Evolutionary conservation across 2,797 vertebrate species (phyloP).

Genomic region (Steatocranus sp.): DNA sequence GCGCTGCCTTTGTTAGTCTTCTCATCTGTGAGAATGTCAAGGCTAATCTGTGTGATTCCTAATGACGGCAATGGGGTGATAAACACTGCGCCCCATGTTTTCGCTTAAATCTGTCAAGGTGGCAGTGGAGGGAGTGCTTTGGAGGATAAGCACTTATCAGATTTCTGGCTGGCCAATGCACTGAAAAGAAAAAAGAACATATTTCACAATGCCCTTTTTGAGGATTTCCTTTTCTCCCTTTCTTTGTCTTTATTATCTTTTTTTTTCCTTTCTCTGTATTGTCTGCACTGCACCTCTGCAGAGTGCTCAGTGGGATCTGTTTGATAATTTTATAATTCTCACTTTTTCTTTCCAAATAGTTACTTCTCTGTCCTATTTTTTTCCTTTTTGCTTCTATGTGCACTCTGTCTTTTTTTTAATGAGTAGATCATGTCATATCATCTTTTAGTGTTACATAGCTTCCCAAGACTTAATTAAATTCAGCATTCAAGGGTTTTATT

Average conservation of each 20-base stretch:
- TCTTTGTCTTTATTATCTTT: background rate
- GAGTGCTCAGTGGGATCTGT: background rate
- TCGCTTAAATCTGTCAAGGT: constrained; percentile 34
- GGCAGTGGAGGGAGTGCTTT: constrained; percentile 15
- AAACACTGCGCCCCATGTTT: constrained; percentile 53
- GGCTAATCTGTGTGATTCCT: constrained; percentile 68
- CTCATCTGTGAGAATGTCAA: constrained; percentile 64
- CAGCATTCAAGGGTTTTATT: background rate
- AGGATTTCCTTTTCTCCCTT: constrained; percentile 4
- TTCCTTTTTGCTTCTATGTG: background rate
- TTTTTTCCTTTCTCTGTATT: background rate
- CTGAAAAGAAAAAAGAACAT: background rate
- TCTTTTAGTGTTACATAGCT: background rate
- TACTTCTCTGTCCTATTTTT: background rate
- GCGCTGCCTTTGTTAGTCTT: constrained; percentile 57
- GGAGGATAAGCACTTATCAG: constrained; percentile 51
- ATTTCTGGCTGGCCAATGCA: constrained; percentile 28
- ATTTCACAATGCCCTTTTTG: constrained; percentile 19
- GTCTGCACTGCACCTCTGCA: background rate
- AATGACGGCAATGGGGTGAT: constrained; percentile 57
- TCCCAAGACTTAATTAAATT: background rate
- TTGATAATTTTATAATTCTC: constrained; percentile 5
- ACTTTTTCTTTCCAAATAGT: background rate
- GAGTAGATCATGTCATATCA: background rate
- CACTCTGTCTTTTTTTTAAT: background rate